These are phyloP conservation scores for Gisinianus flammeolus DNA, from an alignment of 2,888 invertebrate species.

Conservation along the genomic window DNA sequence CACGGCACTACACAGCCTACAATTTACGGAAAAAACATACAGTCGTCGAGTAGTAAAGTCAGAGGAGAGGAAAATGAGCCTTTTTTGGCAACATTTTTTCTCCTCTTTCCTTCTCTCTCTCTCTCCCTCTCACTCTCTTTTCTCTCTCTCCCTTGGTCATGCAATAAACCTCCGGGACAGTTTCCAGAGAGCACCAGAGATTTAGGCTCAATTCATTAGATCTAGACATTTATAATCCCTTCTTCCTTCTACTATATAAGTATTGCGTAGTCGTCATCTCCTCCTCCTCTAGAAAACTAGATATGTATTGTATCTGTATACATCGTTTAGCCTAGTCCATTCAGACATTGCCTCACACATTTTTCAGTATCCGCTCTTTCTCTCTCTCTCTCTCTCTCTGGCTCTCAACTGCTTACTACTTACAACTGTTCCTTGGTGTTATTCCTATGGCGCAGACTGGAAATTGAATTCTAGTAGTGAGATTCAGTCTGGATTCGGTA, in stretches of 20 bases:
- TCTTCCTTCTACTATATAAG: slow-evolving; percentile 7
- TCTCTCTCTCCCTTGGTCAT: too few species aligned
- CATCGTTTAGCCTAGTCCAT: neutral
- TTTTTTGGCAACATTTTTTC: slow-evolving; percentile 47
- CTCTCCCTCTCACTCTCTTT: too few species aligned
- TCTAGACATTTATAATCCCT: slow-evolving; percentile 46
- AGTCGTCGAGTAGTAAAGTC: slow-evolving; percentile 26
- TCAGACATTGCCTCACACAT: slow-evolving; percentile 7
- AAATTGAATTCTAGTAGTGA: neutral
- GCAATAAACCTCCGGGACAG: slow-evolving; percentile 50
- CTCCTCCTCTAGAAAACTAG: neutral
- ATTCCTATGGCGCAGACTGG: too few species aligned
- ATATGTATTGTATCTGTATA: too few species aligned
- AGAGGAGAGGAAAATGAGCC: slow-evolving; percentile 36
- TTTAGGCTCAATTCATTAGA: slow-evolving; percentile 49
- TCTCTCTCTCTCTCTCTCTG: too few species aligned
- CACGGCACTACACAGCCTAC: neutral
- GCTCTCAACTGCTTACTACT: too few species aligned
- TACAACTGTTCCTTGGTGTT: neutral
- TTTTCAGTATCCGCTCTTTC: slow-evolving; percentile 27
- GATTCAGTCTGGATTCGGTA: neutral
- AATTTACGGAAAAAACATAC: slow-evolving; percentile 23
- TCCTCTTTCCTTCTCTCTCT: too few species aligned
- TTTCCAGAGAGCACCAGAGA: slow-evolving; percentile 42
- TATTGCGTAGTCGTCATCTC: neutral